Base-by-base conservation (phyloP, 2,888 invertebrate species). In the Oscheius myriophilus region DNA sequence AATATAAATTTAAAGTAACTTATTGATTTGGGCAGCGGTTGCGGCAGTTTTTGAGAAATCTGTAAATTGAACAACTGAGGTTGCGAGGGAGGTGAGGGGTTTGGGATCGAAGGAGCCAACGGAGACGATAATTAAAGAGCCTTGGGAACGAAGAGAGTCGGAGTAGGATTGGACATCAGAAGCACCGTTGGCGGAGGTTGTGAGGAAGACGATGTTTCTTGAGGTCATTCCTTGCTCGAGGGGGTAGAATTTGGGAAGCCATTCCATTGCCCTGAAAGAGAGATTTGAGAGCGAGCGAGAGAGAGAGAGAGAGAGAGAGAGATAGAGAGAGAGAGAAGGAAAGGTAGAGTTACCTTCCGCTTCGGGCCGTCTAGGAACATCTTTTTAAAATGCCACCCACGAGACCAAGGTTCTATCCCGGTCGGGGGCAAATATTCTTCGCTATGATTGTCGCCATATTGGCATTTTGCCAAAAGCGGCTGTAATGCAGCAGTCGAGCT, bases 201-300 rank as follows among this genome's bases (percentile, higher is more conserved):
- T 61, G 33, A 61, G 49, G 46, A 61, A 51, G 46, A 61, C 39
- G 16, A 61, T 45, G 25, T 61, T 46, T 49, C 61, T 23, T 1
- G 14, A n/a, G 16, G 46, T 26, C 49, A 49, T 33, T 3, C 33
- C 61, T 7, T 23, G n/a, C 26, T 49, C 18, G 9, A 49, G 26
- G n/a, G 49, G 33, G n/a, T 49, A 61, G 9, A 16, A 7, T n/a
- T 61, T 14, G 16, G 11, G 6, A n/a, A 61, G 18, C n/a, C 23
- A 23, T 21, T 49, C 9, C 16, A 61, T 25, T n/a, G 51, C 61
- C n/a, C 61, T 61, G 46, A 49, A 61, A 14, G 14, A 11, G 18
- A 46, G 46, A 3, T n/a, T n/a, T n/a, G n/a, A n/a, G n/a, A n/a
- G n/a, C n/a, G n/a, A n/a, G n/a, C n/a, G n/a, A n/a, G n/a, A n/a